Evolutionary conservation across 2,113 vertebrate species (phyloP).

Genomic region (Blennius ocellaris): DNA sequence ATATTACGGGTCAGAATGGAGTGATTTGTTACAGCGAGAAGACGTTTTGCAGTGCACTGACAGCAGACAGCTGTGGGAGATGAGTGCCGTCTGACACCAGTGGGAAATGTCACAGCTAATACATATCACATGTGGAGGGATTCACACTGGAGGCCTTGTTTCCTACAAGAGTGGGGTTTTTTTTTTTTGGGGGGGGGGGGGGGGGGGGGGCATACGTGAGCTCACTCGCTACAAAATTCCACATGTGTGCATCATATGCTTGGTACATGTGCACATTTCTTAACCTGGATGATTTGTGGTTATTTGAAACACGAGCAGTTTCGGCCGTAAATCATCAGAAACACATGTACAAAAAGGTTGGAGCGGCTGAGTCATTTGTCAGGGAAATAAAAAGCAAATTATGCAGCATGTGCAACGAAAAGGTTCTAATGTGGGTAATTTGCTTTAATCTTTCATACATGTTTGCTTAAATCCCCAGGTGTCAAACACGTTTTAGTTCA

Average conservation of each 20-base stretch:
- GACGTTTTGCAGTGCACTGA: slow-evolving; percentile 19
- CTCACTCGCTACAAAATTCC: slow-evolving; percentile 38
- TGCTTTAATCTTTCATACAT: neutral
- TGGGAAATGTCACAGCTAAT: slow-evolving; percentile 69
- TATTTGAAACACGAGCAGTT: slow-evolving; percentile 16
- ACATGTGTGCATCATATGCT: slow-evolving; percentile 42
- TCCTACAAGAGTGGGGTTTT: slow-evolving; percentile 14
- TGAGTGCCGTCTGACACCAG: slow-evolving; percentile 51
- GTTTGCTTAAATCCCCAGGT: neutral
- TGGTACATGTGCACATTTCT: slow-evolving; percentile 27
- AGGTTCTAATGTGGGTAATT: slow-evolving; percentile 8
- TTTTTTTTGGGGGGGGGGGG: too few species aligned
- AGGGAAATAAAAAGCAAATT: slow-evolving; percentile 4
- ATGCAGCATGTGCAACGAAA: neutral
- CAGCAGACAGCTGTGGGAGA: slow-evolving; percentile 67
- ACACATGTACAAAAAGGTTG: slow-evolving; percentile 1
- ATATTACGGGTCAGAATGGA: neutral
- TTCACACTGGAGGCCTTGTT: slow-evolving; percentile 61
- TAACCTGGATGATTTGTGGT: slow-evolving; percentile 6
- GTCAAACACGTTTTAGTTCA: too few species aligned
- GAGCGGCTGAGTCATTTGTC: neutral
- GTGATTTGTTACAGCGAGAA: slow-evolving; percentile 7
- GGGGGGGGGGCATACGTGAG: too few species aligned
- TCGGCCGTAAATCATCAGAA: slow-evolving; percentile 14
- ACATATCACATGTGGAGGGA: slow-evolving; percentile 59